phyloP scores from a whole-genome alignment of 2,113 vertebrate genomes.

The Phoxinus phoxinus region DNA sequence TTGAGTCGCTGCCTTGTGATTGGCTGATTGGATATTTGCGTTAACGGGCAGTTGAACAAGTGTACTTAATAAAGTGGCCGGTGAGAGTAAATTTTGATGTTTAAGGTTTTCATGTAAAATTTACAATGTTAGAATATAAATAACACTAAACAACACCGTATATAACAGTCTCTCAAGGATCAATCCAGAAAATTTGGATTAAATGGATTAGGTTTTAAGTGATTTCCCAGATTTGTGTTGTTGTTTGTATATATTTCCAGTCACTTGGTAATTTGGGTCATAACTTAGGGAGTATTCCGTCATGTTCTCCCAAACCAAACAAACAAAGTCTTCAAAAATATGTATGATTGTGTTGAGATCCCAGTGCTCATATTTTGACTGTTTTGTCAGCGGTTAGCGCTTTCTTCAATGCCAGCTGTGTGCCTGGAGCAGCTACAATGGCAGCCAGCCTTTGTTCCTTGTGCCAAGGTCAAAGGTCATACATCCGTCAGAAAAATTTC shows the following conservation, averaged over 20 bases:
- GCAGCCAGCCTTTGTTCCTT: constrained; percentile 78
- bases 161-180: not conserved
- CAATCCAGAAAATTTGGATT: not conserved
- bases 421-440: constrained; percentile 82
- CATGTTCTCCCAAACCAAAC: not conserved
- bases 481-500: constrained; percentile 82
- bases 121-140: not conserved
- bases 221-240: not conserved
- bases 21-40: too few relatives aligned
- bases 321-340: not conserved
- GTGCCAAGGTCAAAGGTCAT: constrained; percentile 86
- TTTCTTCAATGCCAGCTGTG: constrained; percentile 87
- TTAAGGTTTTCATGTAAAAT: too few relatives aligned
- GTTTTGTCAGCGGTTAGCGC: constrained; percentile 74
- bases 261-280: not conserved
- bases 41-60: too few relatives aligned
- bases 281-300: not conserved
- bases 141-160: not conserved
- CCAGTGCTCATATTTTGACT: constrained; percentile 40
- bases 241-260: not conserved
- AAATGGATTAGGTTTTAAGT: not conserved
- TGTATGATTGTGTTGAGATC: not conserved
- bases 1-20: too few relatives aligned
- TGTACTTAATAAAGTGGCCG: too few relatives aligned
- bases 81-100: too few relatives aligned